Base-by-base conservation (phyloP, 2,113 vertebrate species). In the Dromiciops gliroides region DNA sequence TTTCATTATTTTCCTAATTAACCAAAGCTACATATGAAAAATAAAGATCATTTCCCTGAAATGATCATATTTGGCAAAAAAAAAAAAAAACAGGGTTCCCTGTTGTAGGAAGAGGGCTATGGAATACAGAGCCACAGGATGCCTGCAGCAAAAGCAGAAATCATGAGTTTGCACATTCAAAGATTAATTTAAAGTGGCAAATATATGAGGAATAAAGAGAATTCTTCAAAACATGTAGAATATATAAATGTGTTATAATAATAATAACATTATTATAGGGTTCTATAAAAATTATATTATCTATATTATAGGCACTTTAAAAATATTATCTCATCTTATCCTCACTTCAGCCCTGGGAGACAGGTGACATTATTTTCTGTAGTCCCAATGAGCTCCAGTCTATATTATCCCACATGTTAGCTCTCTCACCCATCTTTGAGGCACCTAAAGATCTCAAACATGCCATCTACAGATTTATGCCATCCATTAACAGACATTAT, bases 1-100 rank as follows among this genome's bases (percentile, higher is more conserved):
- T 93, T 88, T 83, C 53, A 83, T 94, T 16, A 26, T 93, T 91
- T 50, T 90, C 89, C 49, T 51, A 56, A 92, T 3, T 37, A 94
- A 91, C 25, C 44, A 89, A 7, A 93, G n/a, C 2, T 90, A 91
- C 28, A 44, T 50, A 60, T 26, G 25, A 22, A 47, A 90, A 50
- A 51, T 37, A 91, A 37, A 0, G 67, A 83, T 22, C n/a, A 44
- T 23, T 60, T 31, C 10, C 94, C 47, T 48, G n/a, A 8, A 49
- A 6, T 92, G 51, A 75, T 3, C 23, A 49, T 22, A 47, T 83
- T 96, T 91, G 10, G 11, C 48, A 94, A 92, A 94, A 48, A 91
- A 91, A 89, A 2, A 8, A 67, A 16, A 37, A 67, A 1, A 2
- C 75, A 25, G 3, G 93, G 24, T 47, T 90, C 28, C 94, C 31